These are phyloP conservation scores for Petrophora chlorosata DNA, from an alignment of 2,888 invertebrate genomes.

Conservation along the genomic window DNA sequence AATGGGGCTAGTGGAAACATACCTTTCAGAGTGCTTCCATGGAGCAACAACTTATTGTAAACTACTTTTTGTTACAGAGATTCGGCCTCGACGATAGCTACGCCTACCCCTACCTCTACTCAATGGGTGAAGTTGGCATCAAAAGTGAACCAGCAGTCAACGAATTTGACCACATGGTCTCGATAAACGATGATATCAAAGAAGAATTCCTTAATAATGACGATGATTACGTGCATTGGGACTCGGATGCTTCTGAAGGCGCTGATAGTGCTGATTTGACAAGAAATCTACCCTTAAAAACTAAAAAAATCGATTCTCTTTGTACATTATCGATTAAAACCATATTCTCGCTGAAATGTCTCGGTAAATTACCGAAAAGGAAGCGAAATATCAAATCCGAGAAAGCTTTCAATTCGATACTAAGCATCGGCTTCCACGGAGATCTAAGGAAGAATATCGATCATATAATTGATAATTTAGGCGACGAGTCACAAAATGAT, in stretches of 20 bases:
- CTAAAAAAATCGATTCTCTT: slow-evolving; percentile 43
- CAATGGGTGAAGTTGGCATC: slow-evolving; percentile 36
- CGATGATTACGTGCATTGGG: slow-evolving; percentile 56
- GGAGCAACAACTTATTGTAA: too few species aligned
- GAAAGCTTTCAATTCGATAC: slow-evolving; percentile 36
- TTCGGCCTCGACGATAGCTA: slow-evolving; percentile 58
- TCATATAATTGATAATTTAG: slow-evolving; percentile 52
- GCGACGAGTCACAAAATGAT: slow-evolving; percentile 24
- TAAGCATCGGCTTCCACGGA: neutral
- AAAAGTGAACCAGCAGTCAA: slow-evolving; percentile 46
- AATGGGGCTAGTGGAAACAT: too few species aligned
- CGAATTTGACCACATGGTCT: slow-evolving; percentile 53
- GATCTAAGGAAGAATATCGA: slow-evolving; percentile 23
- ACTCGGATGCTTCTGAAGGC: slow-evolving; percentile 48
- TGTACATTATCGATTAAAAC: slow-evolving; percentile 54
- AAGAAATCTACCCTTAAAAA: neutral
- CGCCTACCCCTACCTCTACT: slow-evolving; percentile 58
- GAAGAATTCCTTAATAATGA: slow-evolving; percentile 47
- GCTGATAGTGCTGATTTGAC: slow-evolving; percentile 15
- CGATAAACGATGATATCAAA: slow-evolving; percentile 51
- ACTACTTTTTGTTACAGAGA: slow-evolving; percentile 50
- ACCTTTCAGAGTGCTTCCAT: too few species aligned
- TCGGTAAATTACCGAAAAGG: slow-evolving; percentile 59
- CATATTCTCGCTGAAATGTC: slow-evolving; percentile 55
- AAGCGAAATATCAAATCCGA: slow-evolving; percentile 41